phyloP scores from a whole-genome alignment of 2,113 vertebrate genomes.

The Bucco capensis region DNA sequence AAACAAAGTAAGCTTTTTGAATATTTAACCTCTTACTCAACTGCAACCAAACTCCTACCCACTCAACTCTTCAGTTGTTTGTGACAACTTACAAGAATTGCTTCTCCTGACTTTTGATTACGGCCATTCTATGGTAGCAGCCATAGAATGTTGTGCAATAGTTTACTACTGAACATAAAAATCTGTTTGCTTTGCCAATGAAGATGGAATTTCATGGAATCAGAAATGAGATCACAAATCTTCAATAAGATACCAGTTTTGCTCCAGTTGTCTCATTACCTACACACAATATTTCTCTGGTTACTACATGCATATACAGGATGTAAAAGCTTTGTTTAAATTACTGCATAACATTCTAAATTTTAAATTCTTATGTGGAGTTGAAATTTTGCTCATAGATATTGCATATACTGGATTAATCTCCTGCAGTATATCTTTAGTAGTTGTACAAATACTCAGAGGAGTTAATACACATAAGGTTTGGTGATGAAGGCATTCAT shows the following conservation, averaged over 20 bases:
- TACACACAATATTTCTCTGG: background rate
- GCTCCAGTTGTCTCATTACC: background rate
- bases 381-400: background rate
- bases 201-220: background rate
- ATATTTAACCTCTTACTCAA: background rate
- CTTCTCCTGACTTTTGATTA: background rate
- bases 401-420: background rate
- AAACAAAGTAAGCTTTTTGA: background rate
- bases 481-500: background rate
- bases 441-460: background rate
- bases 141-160: background rate
- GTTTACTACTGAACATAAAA: background rate
- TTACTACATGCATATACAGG: background rate
- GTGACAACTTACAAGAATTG: background rate
- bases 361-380: background rate
- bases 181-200: background rate
- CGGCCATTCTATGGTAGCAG: background rate
- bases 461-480: background rate
- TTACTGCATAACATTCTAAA: background rate
- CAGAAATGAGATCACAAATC: background rate
- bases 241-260: background rate
- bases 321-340: background rate
- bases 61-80: background rate
- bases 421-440: background rate
- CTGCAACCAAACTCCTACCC: background rate